A percentile compares a stretch with the other conserved stretches of the same genome.
phyloP scores from a whole-genome alignment of 2,888 invertebrate species.

The Oeneis ivallda region DNA sequence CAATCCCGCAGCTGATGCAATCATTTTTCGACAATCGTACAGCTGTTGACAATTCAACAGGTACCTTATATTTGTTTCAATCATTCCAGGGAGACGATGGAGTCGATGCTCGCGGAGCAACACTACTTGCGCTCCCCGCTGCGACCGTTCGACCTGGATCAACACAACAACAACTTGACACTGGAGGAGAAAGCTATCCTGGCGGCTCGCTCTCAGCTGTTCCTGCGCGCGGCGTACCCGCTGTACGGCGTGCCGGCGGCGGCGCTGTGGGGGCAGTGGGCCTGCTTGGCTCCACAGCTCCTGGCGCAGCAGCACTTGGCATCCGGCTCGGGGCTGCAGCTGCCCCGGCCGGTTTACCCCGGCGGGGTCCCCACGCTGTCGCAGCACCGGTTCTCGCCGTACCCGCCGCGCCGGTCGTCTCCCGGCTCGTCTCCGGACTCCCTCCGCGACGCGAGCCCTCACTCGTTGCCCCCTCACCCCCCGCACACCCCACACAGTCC shows the following conservation, averaged over 20 bases:
- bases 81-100: conserved; percentile 92
- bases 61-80: conserved; percentile 37
- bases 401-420: conserved; percentile 75
- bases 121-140: conserved; percentile 90
- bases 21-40: too few species aligned
- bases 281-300: conserved; percentile 84
- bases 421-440: conserved; percentile 84
- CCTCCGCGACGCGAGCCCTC: conserved; percentile 77
- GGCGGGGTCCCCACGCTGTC: conserved; percentile 66
- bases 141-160: conserved; percentile 87
- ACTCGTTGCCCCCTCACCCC: conserved; percentile 59
- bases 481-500: conserved; percentile 71
- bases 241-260: conserved; percentile 78
- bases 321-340: conserved; percentile 72
- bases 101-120: conserved; percentile 92
- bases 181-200: conserved; percentile 89
- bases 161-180: conserved; percentile 86
- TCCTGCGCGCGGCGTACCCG: conserved; percentile 86
- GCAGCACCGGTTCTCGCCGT: conserved; percentile 84
- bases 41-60: conserved; percentile 34
- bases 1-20: too few species aligned
- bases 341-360: conserved; percentile 77
- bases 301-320: conserved; percentile 86
- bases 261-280: conserved; percentile 87
- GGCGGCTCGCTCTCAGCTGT: conserved; percentile 88